Evolutionary conservation across 2,888 invertebrate species (phyloP).

Genomic region (Ochropleura leucogaster): DNA sequence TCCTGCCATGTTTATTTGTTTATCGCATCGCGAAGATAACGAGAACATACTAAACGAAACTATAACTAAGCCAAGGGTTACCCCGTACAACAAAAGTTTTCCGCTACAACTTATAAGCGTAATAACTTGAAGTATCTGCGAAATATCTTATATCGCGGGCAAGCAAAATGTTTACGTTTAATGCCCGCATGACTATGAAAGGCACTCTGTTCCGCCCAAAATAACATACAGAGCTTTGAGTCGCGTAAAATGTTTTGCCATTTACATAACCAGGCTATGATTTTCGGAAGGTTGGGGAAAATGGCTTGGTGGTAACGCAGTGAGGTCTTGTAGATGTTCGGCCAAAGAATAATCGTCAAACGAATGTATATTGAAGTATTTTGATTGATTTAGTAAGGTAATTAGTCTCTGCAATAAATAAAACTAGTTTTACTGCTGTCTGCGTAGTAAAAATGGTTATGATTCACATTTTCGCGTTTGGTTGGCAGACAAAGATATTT

Average conservation of each 20-base stretch:
- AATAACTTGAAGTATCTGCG: constrained; percentile 58
- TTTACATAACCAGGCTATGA: constrained; percentile 44
- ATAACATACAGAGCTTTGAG: constrained; percentile 54
- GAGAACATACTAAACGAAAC: constrained; percentile 49
- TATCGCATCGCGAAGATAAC: constrained; percentile 48
- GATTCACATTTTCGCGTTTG: background rate
- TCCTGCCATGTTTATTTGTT: constrained; percentile 21
- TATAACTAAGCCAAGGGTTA: constrained; percentile 40
- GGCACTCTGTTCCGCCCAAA: constrained; percentile 49
- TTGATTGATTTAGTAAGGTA: background rate
- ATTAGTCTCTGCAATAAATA: background rate
- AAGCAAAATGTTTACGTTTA: constrained; percentile 54
- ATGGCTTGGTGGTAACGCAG: constrained; percentile 26
- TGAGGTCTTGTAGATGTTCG: constrained; percentile 26
- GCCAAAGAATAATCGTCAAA: constrained; percentile 19
- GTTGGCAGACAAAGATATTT: constrained; percentile 1
- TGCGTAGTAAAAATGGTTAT: background rate
- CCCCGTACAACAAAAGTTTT: constrained; percentile 57
- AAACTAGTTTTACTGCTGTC: background rate
- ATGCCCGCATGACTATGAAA: constrained; percentile 64
- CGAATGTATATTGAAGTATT: background rate
- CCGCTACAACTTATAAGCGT: constrained; percentile 54
- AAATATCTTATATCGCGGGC: constrained; percentile 31
- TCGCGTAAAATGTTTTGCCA: constrained; percentile 45
- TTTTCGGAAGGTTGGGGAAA: constrained; percentile 31